Conservation (phyloP, 2,797 vertebrate species). For the Caiman crocodilus region DNA sequence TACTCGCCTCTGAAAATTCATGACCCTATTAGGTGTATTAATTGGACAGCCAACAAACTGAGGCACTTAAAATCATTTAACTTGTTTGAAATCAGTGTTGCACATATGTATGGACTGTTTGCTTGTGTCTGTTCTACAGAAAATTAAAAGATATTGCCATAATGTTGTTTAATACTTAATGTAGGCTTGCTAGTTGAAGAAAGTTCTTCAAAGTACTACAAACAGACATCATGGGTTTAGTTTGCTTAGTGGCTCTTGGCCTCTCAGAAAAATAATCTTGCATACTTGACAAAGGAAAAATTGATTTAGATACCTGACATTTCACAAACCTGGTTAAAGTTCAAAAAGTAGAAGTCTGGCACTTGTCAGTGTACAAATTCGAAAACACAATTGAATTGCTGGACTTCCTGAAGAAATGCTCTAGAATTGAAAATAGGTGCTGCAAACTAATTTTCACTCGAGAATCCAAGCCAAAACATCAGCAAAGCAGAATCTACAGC, state of each 20-base stretch:
- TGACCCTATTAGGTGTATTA: not conserved
- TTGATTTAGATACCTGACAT: slow-evolving; percentile 43
- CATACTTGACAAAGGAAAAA: slow-evolving; percentile 14
- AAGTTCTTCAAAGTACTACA: not conserved
- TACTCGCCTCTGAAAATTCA: not conserved
- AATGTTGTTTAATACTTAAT: not conserved
- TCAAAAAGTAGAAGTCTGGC: slow-evolving; percentile 37
- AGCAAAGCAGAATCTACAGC: slow-evolving; percentile 42
- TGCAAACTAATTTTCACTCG: slow-evolving; percentile 16
- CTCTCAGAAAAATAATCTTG: slow-evolving; percentile 33
- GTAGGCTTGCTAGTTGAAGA: not conserved
- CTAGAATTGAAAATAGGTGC: not conserved
- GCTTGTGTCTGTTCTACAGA: not conserved
- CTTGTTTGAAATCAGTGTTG: not conserved
- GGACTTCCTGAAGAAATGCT: slow-evolving; percentile 13
- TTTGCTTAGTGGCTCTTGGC: not conserved
- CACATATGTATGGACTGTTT: not conserved
- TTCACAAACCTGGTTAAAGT: slow-evolving; percentile 56
- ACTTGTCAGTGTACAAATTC: slow-evolving; percentile 2
- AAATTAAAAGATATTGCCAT: not conserved
- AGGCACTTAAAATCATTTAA: not conserved
- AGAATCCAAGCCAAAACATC: slow-evolving; percentile 40
- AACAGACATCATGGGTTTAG: not conserved
- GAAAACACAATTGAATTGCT: not conserved
- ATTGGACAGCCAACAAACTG: not conserved